A percentile compares a stretch with the other conserved stretches of the same genome.
These are phyloP conservation scores for Argyrosomus regius DNA, from an alignment of 2,797 vertebrate genomes.

Conservation along the genomic window DNA sequence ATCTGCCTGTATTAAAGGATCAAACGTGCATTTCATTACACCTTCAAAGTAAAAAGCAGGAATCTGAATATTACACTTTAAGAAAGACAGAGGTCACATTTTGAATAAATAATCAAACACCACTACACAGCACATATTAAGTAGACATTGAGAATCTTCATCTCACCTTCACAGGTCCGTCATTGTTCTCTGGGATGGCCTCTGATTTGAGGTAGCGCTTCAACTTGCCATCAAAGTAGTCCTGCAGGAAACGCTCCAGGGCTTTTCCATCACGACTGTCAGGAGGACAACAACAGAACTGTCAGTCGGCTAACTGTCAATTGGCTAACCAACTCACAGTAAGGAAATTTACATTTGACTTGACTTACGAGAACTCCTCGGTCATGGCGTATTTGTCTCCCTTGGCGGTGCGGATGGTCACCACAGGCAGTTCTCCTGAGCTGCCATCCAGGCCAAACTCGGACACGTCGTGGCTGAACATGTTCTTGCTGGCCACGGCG, in stretches of 20 bases:
- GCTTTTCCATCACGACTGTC: constrained; percentile 94
- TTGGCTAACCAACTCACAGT: not conserved
- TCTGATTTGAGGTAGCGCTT: constrained; percentile 98
- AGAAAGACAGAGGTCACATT: not conserved
- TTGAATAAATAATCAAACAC: not conserved
- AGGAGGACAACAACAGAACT: not conserved
- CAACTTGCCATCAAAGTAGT: constrained; percentile 93
- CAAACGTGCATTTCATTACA: not conserved
- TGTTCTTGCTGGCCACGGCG: constrained; percentile 92
- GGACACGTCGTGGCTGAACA: constrained; percentile 90
- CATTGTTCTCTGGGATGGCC: constrained; percentile 92
- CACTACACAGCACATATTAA: not conserved
- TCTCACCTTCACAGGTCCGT: constrained; percentile 96
- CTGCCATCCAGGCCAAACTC: constrained; percentile 92
- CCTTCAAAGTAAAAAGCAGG: not conserved
- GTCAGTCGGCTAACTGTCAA: too few species aligned
- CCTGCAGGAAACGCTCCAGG: constrained; percentile 93
- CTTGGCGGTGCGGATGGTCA: constrained; percentile 91
- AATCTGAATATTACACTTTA: not conserved
- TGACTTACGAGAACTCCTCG: constrained; percentile 94
- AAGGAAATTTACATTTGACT: not conserved
- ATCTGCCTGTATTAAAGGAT: not conserved
- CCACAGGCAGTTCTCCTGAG: constrained; percentile 90
- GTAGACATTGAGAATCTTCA: not conserved
- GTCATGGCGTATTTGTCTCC: constrained; percentile 97